These are phyloP conservation scores for Nemoura dubitans DNA, from an alignment of 2,888 invertebrate genomes.

Conservation along the genomic window DNA sequence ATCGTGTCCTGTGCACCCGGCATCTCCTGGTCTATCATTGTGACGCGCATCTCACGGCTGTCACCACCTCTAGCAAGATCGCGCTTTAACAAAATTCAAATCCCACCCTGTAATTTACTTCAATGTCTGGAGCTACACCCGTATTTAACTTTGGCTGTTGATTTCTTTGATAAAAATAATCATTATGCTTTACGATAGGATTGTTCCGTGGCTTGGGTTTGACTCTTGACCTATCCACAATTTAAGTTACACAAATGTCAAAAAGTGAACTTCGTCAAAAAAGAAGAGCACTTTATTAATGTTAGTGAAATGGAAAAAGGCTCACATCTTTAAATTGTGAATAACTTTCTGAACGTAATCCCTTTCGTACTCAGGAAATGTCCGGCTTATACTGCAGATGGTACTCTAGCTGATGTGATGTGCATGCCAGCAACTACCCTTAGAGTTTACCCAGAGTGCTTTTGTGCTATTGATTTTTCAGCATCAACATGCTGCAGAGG, in stretches of 20 bases:
- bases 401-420: no score
- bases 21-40: conserved; percentile 66
- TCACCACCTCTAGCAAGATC: no score
- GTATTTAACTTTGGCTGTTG: no score
- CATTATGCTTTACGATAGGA: no score
- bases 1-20: conserved; percentile 95
- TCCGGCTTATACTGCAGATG: neutral
- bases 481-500: conserved; percentile 47
- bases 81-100: no score
- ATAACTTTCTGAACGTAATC: neutral
- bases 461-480: conserved; percentile 46
- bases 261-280: no score
- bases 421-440: neutral
- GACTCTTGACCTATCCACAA: conserved; percentile 31
- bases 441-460: neutral
- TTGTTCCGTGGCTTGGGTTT: no score
- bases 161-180: no score
- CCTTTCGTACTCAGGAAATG: neutral
- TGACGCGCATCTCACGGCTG: conserved; percentile 28
- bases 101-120: no score
- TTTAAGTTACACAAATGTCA: no score
- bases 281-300: neutral
- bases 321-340: neutral
- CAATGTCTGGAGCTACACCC: no score
- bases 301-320: neutral